phyloP scores from a whole-genome alignment of 2,888 invertebrate genomes.

The Megaustenia siamemsis region DNA sequence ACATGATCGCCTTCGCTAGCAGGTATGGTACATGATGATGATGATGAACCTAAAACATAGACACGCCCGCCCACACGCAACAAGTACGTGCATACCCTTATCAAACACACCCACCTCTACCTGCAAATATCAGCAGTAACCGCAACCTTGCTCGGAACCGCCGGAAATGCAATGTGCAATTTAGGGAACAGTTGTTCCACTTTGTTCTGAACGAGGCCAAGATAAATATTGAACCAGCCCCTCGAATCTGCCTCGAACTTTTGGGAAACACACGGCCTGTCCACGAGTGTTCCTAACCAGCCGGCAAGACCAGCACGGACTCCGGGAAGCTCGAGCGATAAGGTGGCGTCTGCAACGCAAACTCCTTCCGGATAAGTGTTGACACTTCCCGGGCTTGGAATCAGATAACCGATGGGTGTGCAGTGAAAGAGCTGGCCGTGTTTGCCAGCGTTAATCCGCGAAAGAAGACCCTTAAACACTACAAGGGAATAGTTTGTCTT shows the following conservation, averaged over 20 bases:
- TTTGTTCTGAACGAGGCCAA: not conserved
- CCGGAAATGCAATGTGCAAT: too few relatives aligned
- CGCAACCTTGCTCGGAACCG: too few relatives aligned
- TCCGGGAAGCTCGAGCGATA: slow-evolving; percentile 5
- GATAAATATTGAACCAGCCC: not conserved
- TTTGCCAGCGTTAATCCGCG: slow-evolving; percentile 25
- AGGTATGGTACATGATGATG: too few relatives aligned
- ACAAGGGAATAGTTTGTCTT: not conserved
- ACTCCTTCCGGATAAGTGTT: not conserved
- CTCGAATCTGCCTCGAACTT: not conserved
- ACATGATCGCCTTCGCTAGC: too few relatives aligned
- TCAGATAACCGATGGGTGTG: slow-evolving; percentile 29
- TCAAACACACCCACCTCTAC: not conserved
- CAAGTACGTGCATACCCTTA: not conserved
- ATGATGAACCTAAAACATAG: too few relatives aligned
- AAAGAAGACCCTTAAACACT: slow-evolving; percentile 10
- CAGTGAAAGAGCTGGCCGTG: slow-evolving; percentile 3
- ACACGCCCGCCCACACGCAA: not conserved
- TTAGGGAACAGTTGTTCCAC: too few relatives aligned
- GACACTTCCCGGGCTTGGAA: slow-evolving; percentile 14
- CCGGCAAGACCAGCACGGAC: not conserved
- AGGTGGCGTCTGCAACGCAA: slow-evolving; percentile 21
- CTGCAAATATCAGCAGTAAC: too few relatives aligned
- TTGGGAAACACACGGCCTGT: not conserved
- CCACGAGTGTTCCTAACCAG: not conserved